These are phyloP conservation scores for Hestina assimilis DNA, from an alignment of 1,140 invertebrate genomes.

Conservation along the genomic window DNA sequence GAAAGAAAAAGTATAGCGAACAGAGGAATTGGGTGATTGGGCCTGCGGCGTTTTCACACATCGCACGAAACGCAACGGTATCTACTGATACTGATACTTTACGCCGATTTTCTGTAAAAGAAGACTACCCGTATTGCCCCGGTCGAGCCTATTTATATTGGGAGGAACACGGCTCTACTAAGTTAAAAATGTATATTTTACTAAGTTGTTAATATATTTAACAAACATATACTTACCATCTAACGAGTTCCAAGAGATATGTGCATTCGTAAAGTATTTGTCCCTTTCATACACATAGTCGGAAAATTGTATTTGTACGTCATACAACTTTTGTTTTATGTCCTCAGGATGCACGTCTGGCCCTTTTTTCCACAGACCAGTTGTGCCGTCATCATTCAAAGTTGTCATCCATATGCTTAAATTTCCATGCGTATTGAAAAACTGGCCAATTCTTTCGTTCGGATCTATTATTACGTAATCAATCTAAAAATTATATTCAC, in stretches of 20 bases:
- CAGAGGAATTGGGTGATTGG: too few species aligned
- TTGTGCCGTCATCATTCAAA: constrained; percentile 33
- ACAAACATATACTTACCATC: constrained; percentile 37
- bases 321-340: constrained; percentile 30
- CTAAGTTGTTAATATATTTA: not conserved
- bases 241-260: constrained; percentile 43
- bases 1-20: too few species aligned
- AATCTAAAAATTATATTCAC: constrained; percentile 36
- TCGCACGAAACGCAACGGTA: too few species aligned
- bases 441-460: constrained; percentile 8
- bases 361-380: constrained; percentile 39
- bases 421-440: constrained; percentile 23
- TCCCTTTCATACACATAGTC: constrained; percentile 9
- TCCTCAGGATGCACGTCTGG: constrained; percentile 26
- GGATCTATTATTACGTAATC: constrained; percentile 37
- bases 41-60: too few species aligned
- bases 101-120: too few species aligned
- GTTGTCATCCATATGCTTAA: constrained; percentile 46
- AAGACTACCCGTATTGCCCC: too few species aligned
- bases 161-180: too few species aligned
- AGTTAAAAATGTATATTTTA: too few species aligned
- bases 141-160: too few species aligned
- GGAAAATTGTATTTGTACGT: constrained; percentile 26
- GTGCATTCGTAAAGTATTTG: constrained; percentile 21
- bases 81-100: too few species aligned